Evolutionary conservation across 1,140 invertebrate species (phyloP), one percentile per base, ranked within the genome.

Genomic region (Spodoptera frugiperda): DNA sequence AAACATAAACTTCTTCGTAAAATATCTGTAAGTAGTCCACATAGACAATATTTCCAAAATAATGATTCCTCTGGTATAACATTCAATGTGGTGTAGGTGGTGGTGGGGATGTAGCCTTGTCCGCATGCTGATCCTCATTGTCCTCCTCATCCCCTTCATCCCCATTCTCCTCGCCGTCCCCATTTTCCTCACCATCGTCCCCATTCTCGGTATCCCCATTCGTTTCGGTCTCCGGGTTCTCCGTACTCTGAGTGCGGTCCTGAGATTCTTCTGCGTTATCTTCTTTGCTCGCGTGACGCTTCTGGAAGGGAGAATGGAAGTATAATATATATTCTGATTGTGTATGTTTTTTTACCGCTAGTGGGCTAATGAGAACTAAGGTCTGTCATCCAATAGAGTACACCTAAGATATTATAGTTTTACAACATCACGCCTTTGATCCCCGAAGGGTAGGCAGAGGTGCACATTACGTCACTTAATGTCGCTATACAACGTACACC

Each of bases 81-180:
- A 9, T 30, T 30, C 65, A 80, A 57, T 80, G 76, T 25, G 79
- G 76, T 49, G 76, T 73, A 0, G 49, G 68, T 48, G 90, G 91
- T 9, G 88, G 89, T 4, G 91, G 91, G 0, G 91, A 93, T 6
- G 91, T 93, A 10, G 90, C 89, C 61, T 92, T 93, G 54, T 93
- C 90, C 1, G 82, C 76, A 3, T 57, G 76, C 9, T 78, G 81
- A 46, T 77, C 73, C 2, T 89, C 87, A 0, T 87, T 83, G 0
- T 77, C 82, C 19, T 84, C 83, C 1, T 77, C 80, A 0, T 75
- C 81, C 0, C 72, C 79, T 2, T 59, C 76, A 9, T 74, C 77
- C 3, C 65, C 81, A 3, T 83, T 80, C 15, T 59, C 79, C 15
- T 84, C 86, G 0, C 68, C 82, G 2, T 87, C 87, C 6, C 61